These are phyloP conservation scores for Gastracanthus pulcherrimus DNA, from an alignment of 2,888 invertebrate genomes.

Conservation along the genomic window DNA sequence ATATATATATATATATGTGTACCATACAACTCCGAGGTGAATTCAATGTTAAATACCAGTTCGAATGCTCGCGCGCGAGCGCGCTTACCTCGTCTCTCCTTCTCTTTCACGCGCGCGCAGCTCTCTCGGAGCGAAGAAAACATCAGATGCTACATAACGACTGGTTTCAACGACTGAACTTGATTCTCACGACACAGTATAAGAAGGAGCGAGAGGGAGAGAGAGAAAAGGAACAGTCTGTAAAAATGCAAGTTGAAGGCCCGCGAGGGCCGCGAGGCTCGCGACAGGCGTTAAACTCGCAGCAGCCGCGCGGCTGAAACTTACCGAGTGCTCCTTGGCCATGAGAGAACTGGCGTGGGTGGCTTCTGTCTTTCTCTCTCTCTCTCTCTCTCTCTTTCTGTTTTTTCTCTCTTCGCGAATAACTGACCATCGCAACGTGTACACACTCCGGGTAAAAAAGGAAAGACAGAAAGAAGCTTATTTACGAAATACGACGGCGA, in stretches of 20 bases:
- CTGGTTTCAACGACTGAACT: conserved; percentile 54
- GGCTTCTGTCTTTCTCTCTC: conserved; percentile 34
- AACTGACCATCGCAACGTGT: conserved; percentile 67
- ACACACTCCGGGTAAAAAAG: neutral
- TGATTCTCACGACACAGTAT: conserved; percentile 51
- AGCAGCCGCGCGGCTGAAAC: neutral
- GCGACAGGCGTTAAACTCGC: conserved; percentile 20
- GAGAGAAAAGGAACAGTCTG: conserved; percentile 59
- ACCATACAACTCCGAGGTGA: conserved; percentile 38
- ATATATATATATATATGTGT: too few species aligned
- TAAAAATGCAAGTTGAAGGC: conserved; percentile 71
- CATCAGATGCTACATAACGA: conserved; percentile 47
- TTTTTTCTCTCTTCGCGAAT: conserved; percentile 5
- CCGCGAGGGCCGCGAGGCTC: conserved; percentile 55
- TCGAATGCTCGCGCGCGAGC: conserved; percentile 37
- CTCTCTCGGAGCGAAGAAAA: neutral
- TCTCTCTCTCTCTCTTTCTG: neutral
- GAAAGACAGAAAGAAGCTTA: neutral
- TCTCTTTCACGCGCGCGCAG: neutral
- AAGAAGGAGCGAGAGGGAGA: conserved; percentile 4
- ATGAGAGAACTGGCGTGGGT: conserved; percentile 61
- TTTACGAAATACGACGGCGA: neutral
- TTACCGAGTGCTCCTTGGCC: conserved; percentile 26
- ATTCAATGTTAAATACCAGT: conserved; percentile 53
- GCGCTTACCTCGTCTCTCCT: neutral